Evolutionary conservation across 2,113 vertebrate genomes (phyloP).

Genomic region (Colossoma macropomum): DNA sequence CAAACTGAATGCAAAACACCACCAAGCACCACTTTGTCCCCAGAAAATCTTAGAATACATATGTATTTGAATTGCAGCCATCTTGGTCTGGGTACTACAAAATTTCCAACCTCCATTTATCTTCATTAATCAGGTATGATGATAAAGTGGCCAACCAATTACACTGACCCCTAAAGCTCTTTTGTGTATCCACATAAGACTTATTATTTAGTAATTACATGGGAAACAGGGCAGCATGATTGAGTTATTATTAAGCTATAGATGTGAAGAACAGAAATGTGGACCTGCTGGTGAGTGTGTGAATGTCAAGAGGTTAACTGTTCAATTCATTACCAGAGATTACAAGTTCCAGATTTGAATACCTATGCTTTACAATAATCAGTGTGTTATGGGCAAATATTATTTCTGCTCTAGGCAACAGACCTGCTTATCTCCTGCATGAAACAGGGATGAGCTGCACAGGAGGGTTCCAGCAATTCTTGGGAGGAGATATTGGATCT

Average conservation of each 20-base stretch:
- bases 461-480: conserved; percentile 65
- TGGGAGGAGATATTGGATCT: conserved; percentile 39
- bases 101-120: neutral
- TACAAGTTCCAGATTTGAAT: neutral
- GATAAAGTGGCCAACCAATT: neutral
- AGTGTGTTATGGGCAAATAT: conserved; percentile 31
- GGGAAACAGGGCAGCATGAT: neutral
- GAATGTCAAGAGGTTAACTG: neutral
- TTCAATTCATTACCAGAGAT: neutral
- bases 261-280: neutral
- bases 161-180: neutral
- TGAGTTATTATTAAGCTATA: neutral
- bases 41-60: too few species aligned
- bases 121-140: neutral
- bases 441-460: conserved; percentile 44
- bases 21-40: neutral
- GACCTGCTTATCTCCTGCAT: conserved; percentile 27
- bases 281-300: neutral
- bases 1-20: neutral
- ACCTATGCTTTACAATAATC: neutral
- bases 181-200: neutral
- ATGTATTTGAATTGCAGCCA: too few species aligned
- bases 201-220: neutral
- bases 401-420: conserved; percentile 41
- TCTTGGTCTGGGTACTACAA: too few species aligned